These are phyloP conservation scores for Emydoidea blandingii DNA, from an alignment of 2,797 vertebrate genomes.

Conservation along the genomic window DNA sequence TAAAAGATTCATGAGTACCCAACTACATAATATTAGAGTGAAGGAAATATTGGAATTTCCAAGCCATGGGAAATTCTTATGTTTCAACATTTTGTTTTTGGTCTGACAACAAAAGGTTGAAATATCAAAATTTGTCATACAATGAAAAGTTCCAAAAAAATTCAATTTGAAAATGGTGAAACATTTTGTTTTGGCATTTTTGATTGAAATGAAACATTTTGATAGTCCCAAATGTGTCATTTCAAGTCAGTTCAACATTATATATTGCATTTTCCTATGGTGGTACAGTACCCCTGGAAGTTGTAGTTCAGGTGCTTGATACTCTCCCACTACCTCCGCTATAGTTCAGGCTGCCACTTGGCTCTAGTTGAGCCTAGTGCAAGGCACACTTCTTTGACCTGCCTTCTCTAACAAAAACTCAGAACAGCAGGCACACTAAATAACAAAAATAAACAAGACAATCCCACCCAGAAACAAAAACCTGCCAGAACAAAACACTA, in stretches of 20 bases:
- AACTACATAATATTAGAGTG: background rate
- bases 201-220: background rate
- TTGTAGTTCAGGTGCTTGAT: background rate
- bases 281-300: background rate
- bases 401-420: background rate
- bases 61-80: background rate
- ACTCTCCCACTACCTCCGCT: background rate
- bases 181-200: background rate
- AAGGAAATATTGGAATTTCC: background rate
- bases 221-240: background rate
- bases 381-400: background rate
- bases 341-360: background rate
- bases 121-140: background rate
- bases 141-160: background rate
- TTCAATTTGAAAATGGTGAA: background rate
- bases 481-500: background rate
- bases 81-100: background rate
- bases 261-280: background rate
- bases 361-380: background rate
- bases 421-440: background rate
- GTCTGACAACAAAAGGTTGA: background rate
- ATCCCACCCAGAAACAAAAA: background rate
- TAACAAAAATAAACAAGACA: background rate
- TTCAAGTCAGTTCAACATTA: background rate
- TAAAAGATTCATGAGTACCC: background rate